Conservation (phyloP, 1,140 invertebrate species). For the Bathynomus jamesi region DNA sequence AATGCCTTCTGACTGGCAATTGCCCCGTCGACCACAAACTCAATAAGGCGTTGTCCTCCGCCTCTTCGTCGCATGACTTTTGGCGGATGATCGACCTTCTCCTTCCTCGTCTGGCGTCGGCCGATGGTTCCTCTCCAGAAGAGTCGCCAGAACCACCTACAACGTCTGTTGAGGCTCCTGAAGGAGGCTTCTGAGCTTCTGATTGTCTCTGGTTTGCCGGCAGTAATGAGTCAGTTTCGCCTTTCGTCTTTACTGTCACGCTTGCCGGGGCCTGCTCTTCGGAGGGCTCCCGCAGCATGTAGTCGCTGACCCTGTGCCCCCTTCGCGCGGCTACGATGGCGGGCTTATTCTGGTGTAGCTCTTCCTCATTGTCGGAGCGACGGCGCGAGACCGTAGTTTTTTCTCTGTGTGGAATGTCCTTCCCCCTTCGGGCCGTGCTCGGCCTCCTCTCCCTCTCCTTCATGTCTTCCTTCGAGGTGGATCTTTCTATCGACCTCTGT, state of each 20-base stretch:
- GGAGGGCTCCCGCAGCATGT: background rate
- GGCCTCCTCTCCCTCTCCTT: background rate
- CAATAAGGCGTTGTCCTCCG: constrained; percentile 23
- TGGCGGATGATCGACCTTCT: constrained; percentile 32
- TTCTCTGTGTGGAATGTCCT: background rate
- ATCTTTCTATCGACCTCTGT: background rate
- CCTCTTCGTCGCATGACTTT: constrained; percentile 34
- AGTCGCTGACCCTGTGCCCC: background rate
- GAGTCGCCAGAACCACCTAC: constrained; percentile 16
- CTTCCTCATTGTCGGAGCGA: background rate
- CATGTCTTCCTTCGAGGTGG: background rate
- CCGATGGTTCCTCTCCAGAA: constrained; percentile 27
- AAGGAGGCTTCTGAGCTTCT: background rate
- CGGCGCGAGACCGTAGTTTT: background rate
- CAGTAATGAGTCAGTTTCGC: background rate
- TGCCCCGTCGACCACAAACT: constrained; percentile 21
- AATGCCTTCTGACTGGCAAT: constrained; percentile 25
- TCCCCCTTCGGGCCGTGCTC: background rate
- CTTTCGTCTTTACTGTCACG: background rate
- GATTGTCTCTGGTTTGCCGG: background rate
- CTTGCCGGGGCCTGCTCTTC: background rate
- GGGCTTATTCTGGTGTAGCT: background rate
- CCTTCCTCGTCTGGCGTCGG: constrained; percentile 19
- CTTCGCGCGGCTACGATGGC: background rate
- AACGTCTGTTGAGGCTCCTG: background rate